phyloP scores from a whole-genome alignment of 1,140 invertebrate genomes.

The Drosophila cardini region DNA sequence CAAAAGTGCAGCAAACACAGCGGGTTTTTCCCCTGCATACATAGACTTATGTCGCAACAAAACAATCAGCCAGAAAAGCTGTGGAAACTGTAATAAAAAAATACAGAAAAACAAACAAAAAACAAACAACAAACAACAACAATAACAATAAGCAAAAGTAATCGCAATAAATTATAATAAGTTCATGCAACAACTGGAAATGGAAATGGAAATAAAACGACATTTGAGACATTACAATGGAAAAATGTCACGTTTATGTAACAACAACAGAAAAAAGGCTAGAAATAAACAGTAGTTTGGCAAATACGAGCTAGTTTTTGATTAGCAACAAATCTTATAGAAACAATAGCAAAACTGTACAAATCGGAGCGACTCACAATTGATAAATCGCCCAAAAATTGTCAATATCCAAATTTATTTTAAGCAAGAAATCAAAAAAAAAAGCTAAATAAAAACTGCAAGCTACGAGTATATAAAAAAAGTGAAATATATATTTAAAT shows the following conservation, averaged over 20 bases:
- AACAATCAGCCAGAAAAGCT: conserved; percentile 52
- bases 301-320: conserved; percentile 43
- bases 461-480: conserved; percentile 4
- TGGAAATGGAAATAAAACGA: conserved; percentile 52
- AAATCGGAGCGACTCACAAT: conserved; percentile 48
- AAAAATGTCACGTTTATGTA: conserved; percentile 74
- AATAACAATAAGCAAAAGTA: conserved; percentile 18
- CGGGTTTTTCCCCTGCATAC: background rate
- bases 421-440: conserved; percentile 58
- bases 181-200: conserved; percentile 6
- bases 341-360: conserved; percentile 28
- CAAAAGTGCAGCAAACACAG: background rate
- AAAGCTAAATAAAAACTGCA: conserved; percentile 39
- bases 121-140: conserved; percentile 21
- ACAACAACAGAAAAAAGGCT: conserved; percentile 5
- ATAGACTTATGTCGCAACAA: conserved; percentile 15
- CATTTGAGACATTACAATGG: conserved; percentile 8
- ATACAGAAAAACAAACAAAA: too few species aligned
- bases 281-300: conserved; percentile 4
- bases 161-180: conserved; percentile 28
- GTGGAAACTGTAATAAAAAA: conserved; percentile 17
- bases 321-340: conserved; percentile 57
- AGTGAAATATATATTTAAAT: conserved; percentile 28
- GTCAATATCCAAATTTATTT: conserved; percentile 51
- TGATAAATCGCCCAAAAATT: conserved; percentile 25